These are phyloP conservation scores for Myiotriccus ornatus DNA, from an alignment of 2,797 vertebrate species.

Conservation along the genomic window DNA sequence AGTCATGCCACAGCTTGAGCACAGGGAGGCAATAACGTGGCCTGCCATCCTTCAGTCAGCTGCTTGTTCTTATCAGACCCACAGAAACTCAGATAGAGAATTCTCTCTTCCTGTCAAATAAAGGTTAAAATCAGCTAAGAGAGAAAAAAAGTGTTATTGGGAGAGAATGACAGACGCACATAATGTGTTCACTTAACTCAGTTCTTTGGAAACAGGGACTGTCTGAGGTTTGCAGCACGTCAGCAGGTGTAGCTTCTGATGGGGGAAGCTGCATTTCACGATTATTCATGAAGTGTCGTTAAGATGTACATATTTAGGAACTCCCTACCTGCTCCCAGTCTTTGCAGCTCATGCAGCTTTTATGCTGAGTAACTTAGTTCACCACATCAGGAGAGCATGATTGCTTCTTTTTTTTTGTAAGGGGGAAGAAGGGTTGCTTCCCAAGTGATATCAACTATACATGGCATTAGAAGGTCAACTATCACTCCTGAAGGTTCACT, in stretches of 20 bases:
- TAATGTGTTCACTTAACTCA: not conserved
- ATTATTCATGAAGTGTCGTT: not conserved
- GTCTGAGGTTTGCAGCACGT: not conserved
- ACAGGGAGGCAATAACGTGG: not conserved
- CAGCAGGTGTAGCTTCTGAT: not conserved
- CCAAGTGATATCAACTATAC: not conserved
- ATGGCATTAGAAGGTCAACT: not conserved
- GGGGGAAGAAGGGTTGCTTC: not conserved
- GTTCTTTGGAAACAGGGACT: not conserved
- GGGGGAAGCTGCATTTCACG: not conserved
- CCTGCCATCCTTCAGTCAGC: not conserved
- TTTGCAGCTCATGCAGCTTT: not conserved
- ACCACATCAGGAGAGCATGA: not conserved
- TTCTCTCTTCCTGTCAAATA: not conserved
- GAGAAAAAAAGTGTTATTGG: not conserved
- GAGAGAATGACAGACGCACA: not conserved
- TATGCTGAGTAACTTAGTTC: not conserved
- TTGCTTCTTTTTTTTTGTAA: not conserved
- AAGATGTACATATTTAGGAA: not conserved
- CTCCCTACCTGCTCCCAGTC: not conserved
- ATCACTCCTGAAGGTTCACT: not conserved
- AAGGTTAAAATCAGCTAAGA: slow-evolving; percentile 14
- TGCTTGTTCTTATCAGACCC: not conserved
- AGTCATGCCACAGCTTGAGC: not conserved
- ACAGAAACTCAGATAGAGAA: not conserved